Percentiles rank a stretch among this genome's conserved stretches.
Conservation (phyloP, 2,113 vertebrate genomes). For the Pollimyrus isidori region DNA sequence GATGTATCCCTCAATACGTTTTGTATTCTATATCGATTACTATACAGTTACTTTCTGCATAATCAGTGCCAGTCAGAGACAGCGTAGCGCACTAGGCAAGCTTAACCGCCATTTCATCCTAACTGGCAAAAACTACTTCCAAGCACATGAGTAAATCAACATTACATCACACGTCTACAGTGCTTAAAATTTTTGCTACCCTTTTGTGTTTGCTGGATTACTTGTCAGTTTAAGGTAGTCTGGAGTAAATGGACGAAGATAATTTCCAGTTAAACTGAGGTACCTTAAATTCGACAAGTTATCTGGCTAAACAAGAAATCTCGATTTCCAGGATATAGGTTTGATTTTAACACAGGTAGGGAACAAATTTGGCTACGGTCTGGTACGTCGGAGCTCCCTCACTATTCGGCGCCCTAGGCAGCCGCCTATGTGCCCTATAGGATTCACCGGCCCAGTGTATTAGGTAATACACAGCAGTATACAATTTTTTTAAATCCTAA, state of each 20-base stretch:
- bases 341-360: background rate
- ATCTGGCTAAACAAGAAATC: background rate
- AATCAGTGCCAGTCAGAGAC: no score
- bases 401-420: background rate
- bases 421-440: background rate
- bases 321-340: background rate
- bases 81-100: no score
- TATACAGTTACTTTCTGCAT: no score
- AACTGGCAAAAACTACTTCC: no score
- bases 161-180: no score
- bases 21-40: no score
- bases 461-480: background rate
- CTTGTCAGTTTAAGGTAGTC: background rate
- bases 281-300: background rate
- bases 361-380: background rate
- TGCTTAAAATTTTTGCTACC: no score
- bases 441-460: background rate
- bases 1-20: no score
- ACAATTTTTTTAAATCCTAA: background rate
- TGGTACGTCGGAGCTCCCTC: background rate
- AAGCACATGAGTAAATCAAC: no score
- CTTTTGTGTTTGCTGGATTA: background rate
- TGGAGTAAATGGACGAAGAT: background rate
- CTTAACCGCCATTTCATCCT: no score
- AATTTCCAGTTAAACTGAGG: background rate